Conservation (phyloP, 1,140 invertebrate species). For the Pogonognathellus flavescens region DNA sequence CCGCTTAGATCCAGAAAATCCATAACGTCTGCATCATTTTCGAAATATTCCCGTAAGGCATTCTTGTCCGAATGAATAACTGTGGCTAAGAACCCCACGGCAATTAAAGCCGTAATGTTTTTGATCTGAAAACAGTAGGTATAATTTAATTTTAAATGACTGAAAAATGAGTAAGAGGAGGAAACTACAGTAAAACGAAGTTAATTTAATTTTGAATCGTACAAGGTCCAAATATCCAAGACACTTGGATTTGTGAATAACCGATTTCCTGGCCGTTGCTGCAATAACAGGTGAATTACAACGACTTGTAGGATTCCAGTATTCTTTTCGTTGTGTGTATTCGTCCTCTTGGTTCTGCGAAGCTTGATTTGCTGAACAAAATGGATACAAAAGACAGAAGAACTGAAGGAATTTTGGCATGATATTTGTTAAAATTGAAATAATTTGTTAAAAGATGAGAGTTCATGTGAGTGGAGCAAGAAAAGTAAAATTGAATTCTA, state of each 20-base stretch:
- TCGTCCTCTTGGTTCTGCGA: neutral
- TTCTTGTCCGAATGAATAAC: constrained; percentile 8
- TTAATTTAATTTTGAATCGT: neutral
- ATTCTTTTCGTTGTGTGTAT: neutral
- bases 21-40: constrained; percentile 14
- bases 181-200: neutral
- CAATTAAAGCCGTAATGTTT: neutral
- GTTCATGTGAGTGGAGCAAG: too few species aligned
- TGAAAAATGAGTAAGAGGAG: too few species aligned
- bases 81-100: neutral
- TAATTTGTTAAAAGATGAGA: too few species aligned
- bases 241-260: neutral
- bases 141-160: too few species aligned
- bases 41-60: neutral
- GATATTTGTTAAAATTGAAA: too few species aligned
- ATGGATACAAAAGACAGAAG: neutral
- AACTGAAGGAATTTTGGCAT: neutral
- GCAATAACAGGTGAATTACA: constrained; percentile 26
- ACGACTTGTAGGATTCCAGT: constrained; percentile 35
- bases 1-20: constrained; percentile 10
- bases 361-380: neutral
- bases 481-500: too few species aligned
- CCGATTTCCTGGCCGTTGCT: neutral
- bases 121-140: neutral
- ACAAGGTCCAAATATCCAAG: constrained; percentile 28